These are phyloP conservation scores for Tachuris rubrigastra DNA, from an alignment of 2,113 vertebrate species.

Conservation along the genomic window DNA sequence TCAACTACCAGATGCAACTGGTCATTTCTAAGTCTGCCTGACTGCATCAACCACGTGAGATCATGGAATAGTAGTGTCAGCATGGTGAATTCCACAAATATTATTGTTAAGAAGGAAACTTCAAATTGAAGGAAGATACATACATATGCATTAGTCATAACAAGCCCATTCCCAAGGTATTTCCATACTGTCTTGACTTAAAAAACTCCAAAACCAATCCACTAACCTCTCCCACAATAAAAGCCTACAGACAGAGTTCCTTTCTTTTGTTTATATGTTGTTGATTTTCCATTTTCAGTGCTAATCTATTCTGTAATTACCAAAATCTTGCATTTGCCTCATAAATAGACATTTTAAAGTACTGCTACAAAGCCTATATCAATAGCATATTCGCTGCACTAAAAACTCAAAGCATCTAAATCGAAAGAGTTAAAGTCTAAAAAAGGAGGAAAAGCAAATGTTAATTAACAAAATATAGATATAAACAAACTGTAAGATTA, in stretches of 20 bases:
- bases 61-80: background rate
- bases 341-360: background rate
- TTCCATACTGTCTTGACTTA: background rate
- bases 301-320: background rate
- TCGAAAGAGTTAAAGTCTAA: background rate
- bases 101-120: background rate
- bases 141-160: background rate
- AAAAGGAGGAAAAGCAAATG: background rate
- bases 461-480: background rate
- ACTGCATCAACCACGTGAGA: background rate
- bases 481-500: background rate
- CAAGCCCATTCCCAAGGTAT: background rate
- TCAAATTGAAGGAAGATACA: background rate
- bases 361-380: background rate
- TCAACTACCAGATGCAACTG: background rate
- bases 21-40: background rate
- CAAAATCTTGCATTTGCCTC: background rate
- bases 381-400: background rate
- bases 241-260: background rate
- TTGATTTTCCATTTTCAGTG: background rate
- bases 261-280: background rate
- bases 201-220: background rate
- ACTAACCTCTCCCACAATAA: background rate
- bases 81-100: background rate
- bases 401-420: background rate